Evolutionary conservation across 2,797 vertebrate species (phyloP), one percentile per base, ranked within the genome.

Genomic region (Brachymystax lenok): DNA sequence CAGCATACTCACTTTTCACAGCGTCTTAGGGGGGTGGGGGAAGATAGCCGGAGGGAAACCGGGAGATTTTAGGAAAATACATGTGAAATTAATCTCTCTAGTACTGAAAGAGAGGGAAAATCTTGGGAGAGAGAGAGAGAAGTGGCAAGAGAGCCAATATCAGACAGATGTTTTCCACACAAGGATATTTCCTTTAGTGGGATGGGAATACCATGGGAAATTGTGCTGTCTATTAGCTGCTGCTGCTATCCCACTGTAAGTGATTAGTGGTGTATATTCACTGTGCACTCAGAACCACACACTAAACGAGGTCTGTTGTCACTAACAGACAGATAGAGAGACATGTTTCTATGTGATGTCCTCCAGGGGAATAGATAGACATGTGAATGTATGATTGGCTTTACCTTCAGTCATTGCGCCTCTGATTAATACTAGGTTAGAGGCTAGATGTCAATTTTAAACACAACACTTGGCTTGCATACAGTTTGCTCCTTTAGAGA

Each of bases 21-120:
- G 73, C 75, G 51, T 24, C 78, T 54, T 0, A 63, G 78, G 78
- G 74, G 35, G 68, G 71, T 69, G 54, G 51, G 12, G 75, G 33
- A 17, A 17, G 13, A 51, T 67, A 71, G 66, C 63, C 6, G 54
- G 27, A 17, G 8, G 19, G 21, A 30, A 28, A 7, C 19, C 4
- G 69, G 35, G 8, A 24, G 69, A 5, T 19, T 30, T 14, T 16
- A 6, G 33, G 66, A 7, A 28, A 68, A 14, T 16, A 6, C n/a
- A 12, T n/a, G 69, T 5, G 19, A 5, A 24, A 21, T 5, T 0
- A 24, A 66, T 66, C 64, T 27, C 64, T 28, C 13, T 13, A 66
- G 64, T 16, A 30, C 14, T 66, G 64, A 28, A 28, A 66, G 27
- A 27, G 12, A 16, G 27, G 27, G 28, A 14, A 66, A 14, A 14